A percentile compares a stretch with the other conserved stretches of the same genome.
phyloP scores from a whole-genome alignment of 1,140 invertebrate genomes.

The Doryteuthis pealeii region DNA sequence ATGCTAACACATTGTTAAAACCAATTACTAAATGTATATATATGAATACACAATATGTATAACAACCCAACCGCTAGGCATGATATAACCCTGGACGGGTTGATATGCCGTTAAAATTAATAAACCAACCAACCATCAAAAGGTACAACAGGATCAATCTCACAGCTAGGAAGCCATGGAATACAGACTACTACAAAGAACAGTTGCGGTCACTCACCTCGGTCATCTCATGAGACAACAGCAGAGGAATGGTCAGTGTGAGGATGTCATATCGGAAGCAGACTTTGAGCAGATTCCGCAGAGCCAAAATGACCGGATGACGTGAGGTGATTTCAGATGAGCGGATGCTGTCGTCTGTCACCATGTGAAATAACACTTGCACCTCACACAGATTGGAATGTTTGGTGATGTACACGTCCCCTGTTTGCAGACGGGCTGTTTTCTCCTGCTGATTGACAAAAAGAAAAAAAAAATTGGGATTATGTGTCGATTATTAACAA shows the following conservation, averaged over 20 bases:
- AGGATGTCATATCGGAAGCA: slow-evolving; percentile 92
- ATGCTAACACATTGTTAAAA: too few relatives aligned
- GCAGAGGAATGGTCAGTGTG: slow-evolving; percentile 87
- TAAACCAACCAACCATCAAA: too few relatives aligned
- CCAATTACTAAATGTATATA: too few relatives aligned
- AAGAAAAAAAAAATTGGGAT: background rate
- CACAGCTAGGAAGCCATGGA: too few relatives aligned
- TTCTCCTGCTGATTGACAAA: slow-evolving; percentile 37
- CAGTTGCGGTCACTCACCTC: too few relatives aligned
- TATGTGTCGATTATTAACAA: too few relatives aligned
- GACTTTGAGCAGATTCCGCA: slow-evolving; percentile 92
- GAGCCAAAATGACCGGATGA: slow-evolving; percentile 91
- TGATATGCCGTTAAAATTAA: too few relatives aligned
- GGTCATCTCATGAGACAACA: slow-evolving; percentile 90
- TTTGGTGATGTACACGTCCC: slow-evolving; percentile 91
- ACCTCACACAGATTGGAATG: slow-evolving; percentile 94
- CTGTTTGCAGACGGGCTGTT: slow-evolving; percentile 66
- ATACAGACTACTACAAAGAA: too few relatives aligned
- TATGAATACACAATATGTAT: too few relatives aligned
- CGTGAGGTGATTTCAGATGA: slow-evolving; percentile 89
- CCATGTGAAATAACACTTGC: slow-evolving; percentile 93
- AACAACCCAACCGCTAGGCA: too few relatives aligned
- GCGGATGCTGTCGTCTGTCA: slow-evolving; percentile 63
- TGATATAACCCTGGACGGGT: too few relatives aligned
- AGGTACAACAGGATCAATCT: too few relatives aligned